Conservation (phyloP, 2,113 vertebrate species). For the Cyphomyrus discorhynchus region DNA sequence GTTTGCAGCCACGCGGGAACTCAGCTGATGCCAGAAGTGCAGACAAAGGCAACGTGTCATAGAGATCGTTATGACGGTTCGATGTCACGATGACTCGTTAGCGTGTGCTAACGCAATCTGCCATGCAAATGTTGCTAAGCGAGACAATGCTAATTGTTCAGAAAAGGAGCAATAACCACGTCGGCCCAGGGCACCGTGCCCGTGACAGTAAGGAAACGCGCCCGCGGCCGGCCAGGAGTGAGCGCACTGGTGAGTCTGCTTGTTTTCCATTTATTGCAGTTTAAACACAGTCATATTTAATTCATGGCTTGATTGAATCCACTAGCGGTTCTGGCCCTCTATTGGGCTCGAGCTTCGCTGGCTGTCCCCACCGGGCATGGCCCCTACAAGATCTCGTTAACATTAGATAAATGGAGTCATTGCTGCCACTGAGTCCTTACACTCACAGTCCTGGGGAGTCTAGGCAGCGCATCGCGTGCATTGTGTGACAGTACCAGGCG, state of each 20-base stretch:
- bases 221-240: neutral
- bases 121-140: neutral
- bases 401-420: slow-evolving; percentile 1
- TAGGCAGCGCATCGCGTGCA: neutral
- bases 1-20: neutral
- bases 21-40: neutral
- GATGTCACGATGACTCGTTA: neutral
- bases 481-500: neutral
- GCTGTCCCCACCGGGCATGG: neutral
- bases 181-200: neutral
- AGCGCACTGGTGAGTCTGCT: neutral
- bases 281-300: slow-evolving; percentile 4
- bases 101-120: neutral
- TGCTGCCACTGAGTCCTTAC: neutral
- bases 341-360: neutral
- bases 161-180: neutral
- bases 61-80: neutral
- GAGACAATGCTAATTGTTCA: neutral
- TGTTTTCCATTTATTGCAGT: neutral
- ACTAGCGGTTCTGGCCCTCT: neutral
- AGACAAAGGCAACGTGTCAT: too few relatives aligned
- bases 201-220: neutral
- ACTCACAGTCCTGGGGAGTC: neutral
- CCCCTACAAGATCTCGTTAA: neutral
- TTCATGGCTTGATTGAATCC: slow-evolving; percentile 9